Evolutionary conservation across 2,797 vertebrate species (phyloP).

Genomic region (Miichthys miiuy): DNA sequence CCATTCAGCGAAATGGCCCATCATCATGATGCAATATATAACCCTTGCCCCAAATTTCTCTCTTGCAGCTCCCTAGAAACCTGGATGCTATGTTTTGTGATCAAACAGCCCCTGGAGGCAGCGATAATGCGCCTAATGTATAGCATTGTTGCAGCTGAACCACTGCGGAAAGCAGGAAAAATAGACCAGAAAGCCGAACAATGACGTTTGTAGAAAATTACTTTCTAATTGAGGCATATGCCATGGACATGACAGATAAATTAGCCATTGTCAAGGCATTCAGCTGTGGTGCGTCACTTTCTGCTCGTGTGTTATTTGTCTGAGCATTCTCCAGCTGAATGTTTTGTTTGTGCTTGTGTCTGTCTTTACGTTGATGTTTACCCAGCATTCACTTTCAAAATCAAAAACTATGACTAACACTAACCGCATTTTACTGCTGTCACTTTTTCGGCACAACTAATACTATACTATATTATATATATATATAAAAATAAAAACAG

Average conservation of each 20-base stretch:
- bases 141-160: conserved; percentile 64
- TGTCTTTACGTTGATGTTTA: conserved; percentile 47
- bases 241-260: conserved; percentile 80
- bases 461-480: not conserved
- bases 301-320: conserved; percentile 55
- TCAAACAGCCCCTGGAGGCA: conserved; percentile 72
- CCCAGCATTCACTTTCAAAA: conserved; percentile 20
- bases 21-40: conserved; percentile 73
- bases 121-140: conserved; percentile 73
- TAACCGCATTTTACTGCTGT: not conserved
- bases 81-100: conserved; percentile 66
- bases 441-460: not conserved
- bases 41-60: conserved; percentile 72
- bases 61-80: conserved; percentile 46
- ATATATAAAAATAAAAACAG: not conserved
- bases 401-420: conserved; percentile 5
- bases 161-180: conserved; percentile 59
- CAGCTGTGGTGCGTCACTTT: conserved; percentile 71
- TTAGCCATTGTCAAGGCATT: conserved; percentile 80
- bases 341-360: conserved; percentile 61
- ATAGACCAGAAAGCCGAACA: conserved; percentile 72
- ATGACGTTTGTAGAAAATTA: conserved; percentile 80
- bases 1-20: conserved; percentile 73
- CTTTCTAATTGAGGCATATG: conserved; percentile 84
- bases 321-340: conserved; percentile 53